Evolutionary conservation across 1,140 invertebrate genomes (phyloP).

Genomic region (Cotesia glomerata): DNA sequence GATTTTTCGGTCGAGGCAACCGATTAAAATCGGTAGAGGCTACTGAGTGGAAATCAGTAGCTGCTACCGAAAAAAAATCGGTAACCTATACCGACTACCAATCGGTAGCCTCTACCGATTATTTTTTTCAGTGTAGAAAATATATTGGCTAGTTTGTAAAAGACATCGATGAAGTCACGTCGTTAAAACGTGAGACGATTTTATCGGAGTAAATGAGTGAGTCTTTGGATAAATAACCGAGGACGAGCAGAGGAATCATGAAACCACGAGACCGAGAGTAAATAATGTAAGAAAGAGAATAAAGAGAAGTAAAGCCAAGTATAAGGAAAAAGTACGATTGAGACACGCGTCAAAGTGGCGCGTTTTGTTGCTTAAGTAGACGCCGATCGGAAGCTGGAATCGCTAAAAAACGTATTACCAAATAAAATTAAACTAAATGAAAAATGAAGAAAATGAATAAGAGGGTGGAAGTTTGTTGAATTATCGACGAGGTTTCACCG

Average conservation of each 20-base stretch:
- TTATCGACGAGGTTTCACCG: not conserved
- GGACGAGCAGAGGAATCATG: not conserved
- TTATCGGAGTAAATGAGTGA: constrained; percentile 8
- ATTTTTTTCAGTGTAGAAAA: too few relatives aligned
- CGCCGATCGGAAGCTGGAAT: constrained; percentile 23
- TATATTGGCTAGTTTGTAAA: not conserved
- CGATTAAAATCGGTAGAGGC: too few relatives aligned
- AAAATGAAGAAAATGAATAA: not conserved
- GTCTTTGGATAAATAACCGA: constrained; percentile 8
- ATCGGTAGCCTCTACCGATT: too few relatives aligned
- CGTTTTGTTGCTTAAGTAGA: not conserved
- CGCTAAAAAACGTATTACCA: not conserved
- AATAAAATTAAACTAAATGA: not conserved
- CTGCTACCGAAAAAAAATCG: too few relatives aligned
- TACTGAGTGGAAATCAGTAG: too few relatives aligned
- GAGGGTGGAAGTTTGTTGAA: not conserved
- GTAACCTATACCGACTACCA: too few relatives aligned
- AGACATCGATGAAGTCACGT: constrained; percentile 12
- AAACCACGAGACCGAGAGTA: not conserved
- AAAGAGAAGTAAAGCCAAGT: not conserved
- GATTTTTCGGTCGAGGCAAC: too few relatives aligned
- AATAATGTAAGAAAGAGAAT: not conserved
- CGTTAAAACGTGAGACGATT: not conserved
- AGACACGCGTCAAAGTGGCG: constrained; percentile 5
- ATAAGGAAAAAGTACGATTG: not conserved